These are phyloP conservation scores for Diarsia brunnea DNA, from an alignment of 2,888 invertebrate genomes.

Conservation along the genomic window DNA sequence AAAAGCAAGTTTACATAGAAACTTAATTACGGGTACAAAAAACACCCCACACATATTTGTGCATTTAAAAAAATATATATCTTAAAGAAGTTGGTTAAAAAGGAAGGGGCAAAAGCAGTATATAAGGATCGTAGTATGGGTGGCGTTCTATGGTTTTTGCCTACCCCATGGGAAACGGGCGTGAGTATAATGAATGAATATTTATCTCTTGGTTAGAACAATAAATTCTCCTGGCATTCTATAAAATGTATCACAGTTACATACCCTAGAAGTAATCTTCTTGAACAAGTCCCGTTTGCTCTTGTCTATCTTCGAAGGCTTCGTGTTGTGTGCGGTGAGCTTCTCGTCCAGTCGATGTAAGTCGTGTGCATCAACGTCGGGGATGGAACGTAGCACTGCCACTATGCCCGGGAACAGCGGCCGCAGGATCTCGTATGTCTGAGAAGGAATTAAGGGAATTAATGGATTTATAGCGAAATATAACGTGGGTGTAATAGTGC, in stretches of 20 bases:
- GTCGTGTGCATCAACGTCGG: conserved; percentile 95
- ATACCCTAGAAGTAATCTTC: conserved; percentile 95
- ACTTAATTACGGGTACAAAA: not conserved
- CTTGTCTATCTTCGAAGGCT: conserved; percentile 96
- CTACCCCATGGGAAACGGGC: too few species aligned
- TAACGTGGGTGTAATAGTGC: too few species aligned
- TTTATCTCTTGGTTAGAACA: too few species aligned
- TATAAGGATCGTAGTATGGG: too few species aligned
- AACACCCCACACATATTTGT: not conserved
- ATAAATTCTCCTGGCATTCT: not conserved
- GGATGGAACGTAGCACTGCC: conserved; percentile 94
- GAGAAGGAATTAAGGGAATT: not conserved
- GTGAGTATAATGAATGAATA: too few species aligned
- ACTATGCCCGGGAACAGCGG: conserved; percentile 94
- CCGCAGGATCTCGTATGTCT: conserved; percentile 94
- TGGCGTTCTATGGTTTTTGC: too few species aligned
- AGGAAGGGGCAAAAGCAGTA: too few species aligned
- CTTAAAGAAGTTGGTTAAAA: too few species aligned
- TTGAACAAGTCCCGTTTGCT: conserved; percentile 97
- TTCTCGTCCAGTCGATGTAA: conserved; percentile 96
- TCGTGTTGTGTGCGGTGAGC: conserved; percentile 92
- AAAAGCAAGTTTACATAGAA: not conserved
- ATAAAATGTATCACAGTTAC: conserved; percentile 51
- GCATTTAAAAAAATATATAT: too few species aligned
- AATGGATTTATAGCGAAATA: not conserved